These are phyloP conservation scores for Sylvicola cinctus DNA, from an alignment of 2,888 invertebrate species.

Conservation along the genomic window DNA sequence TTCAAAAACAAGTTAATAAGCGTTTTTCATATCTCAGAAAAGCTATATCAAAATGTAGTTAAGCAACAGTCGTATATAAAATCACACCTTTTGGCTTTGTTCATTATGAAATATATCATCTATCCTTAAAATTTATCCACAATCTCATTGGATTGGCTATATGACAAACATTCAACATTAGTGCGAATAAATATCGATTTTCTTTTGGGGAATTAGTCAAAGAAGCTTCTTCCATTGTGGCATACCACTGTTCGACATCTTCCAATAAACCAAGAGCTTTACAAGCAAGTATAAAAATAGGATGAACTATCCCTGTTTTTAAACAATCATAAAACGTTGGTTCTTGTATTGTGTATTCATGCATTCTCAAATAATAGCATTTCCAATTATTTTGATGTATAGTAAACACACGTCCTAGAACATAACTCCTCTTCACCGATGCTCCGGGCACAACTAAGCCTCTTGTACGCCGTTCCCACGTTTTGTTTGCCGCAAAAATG, in stretches of 20 bases:
- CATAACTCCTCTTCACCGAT: conserved; percentile 16
- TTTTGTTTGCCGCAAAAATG: conserved; percentile 14
- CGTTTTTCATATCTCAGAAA: too few species aligned
- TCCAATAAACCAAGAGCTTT: too few species aligned
- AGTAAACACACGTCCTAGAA: too few species aligned
- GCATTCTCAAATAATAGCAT: conserved; percentile 17
- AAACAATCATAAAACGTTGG: conserved; percentile 16
- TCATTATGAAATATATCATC: background rate
- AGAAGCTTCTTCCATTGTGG: conserved; percentile 9
- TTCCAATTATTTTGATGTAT: conserved; percentile 16
- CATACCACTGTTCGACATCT: conserved; percentile 12
- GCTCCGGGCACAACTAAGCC: conserved; percentile 12
- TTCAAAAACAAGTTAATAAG: too few species aligned
- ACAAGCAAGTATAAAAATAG: conserved; percentile 17
- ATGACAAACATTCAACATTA: too few species aligned
- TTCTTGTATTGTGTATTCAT: conserved; percentile 15
- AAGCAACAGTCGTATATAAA: too few species aligned
- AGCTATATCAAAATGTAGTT: too few species aligned
- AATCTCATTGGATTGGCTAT: conserved; percentile 8
- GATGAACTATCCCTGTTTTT: conserved; percentile 15
- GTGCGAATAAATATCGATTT: conserved; percentile 12
- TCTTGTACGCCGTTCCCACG: conserved; percentile 15
- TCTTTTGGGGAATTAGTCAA: conserved; percentile 8
- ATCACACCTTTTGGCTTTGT: too few species aligned
- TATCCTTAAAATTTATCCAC: conserved; percentile 7